Evolutionary conservation across 2,797 vertebrate species (phyloP).

Genomic region (Ctenochaetus hawaiiensis): DNA sequence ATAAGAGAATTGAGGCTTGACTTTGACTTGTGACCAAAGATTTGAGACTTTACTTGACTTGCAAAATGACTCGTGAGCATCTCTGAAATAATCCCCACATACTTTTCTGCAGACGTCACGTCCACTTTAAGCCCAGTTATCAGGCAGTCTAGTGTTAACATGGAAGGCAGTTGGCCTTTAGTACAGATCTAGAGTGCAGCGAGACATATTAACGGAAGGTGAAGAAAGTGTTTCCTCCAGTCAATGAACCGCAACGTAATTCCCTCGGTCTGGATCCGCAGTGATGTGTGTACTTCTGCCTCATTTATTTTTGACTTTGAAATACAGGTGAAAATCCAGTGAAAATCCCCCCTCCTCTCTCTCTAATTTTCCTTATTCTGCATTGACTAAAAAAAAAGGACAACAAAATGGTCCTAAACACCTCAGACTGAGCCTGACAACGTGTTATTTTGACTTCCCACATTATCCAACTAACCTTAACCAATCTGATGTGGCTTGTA

Average conservation of each 20-base stretch:
- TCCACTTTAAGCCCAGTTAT: constrained; percentile 51
- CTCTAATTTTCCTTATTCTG: constrained; percentile 28
- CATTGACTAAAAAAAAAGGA: constrained; percentile 34
- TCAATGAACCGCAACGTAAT: constrained; percentile 50
- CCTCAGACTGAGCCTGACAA: constrained; percentile 17
- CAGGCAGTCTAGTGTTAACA: constrained; percentile 63
- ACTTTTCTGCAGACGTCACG: constrained; percentile 47
- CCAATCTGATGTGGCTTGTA: constrained; percentile 26
- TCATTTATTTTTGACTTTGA: constrained; percentile 66
- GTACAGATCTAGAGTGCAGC: constrained; percentile 1
- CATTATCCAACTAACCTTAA: constrained; percentile 12
- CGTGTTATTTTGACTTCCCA: constrained; percentile 15
- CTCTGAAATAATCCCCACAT: not conserved
- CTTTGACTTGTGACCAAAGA: too few relatives aligned
- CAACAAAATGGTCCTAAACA: constrained; percentile 22
- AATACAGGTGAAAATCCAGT: constrained; percentile 44
- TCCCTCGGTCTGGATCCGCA: constrained; percentile 58
- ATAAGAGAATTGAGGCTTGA: too few relatives aligned
- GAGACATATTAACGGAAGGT: constrained; percentile 45
- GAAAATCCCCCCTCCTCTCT: constrained; percentile 32
- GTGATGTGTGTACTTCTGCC: constrained; percentile 51
- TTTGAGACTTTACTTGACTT: too few relatives aligned
- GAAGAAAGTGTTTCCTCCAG: constrained; percentile 51
- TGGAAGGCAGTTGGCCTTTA: constrained; percentile 34
- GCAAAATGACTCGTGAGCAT: too few relatives aligned